A percentile compares a stretch with the other conserved stretches of the same genome.
phyloP scores from a whole-genome alignment of 2,113 vertebrate genomes.

The Laterallus jamaicensis region DNA sequence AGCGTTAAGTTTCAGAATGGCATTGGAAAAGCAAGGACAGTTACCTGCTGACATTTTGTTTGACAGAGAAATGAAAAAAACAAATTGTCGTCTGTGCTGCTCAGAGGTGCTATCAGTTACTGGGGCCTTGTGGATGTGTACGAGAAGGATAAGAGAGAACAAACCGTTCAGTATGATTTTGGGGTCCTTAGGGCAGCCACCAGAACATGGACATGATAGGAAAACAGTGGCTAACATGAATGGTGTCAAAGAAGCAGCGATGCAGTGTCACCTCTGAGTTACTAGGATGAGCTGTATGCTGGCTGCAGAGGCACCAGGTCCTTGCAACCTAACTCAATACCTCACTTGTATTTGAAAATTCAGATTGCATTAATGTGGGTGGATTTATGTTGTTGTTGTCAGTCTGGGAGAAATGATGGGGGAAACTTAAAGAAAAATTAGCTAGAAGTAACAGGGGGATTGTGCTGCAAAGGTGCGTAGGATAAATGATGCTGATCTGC shows the following conservation, averaged over 20 bases:
- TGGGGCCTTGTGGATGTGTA: neutral
- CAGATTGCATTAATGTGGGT: accelerated
- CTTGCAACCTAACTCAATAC: accelerated
- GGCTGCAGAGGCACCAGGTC: neutral
- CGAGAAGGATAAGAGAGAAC: neutral
- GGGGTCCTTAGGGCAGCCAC: neutral
- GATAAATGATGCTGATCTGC: neutral
- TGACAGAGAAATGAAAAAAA: neutral
- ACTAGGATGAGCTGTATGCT: neutral
- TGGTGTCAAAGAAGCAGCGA: neutral
- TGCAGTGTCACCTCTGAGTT: neutral
- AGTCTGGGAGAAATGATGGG: neutral
- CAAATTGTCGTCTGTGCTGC: neutral
- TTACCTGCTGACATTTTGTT: neutral
- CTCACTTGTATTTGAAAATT: neutral
- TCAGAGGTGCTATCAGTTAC: neutral
- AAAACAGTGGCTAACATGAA: neutral
- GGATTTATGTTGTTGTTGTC: neutral
- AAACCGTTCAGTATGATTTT: neutral
- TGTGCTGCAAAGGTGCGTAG: neutral
- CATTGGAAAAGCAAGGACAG: neutral
- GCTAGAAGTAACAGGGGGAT: neutral
- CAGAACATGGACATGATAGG: neutral
- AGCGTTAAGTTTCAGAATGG: neutral
- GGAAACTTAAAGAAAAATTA: neutral